phyloP scores from a whole-genome alignment of 2,888 invertebrate species.

The Bombylius discolor region DNA sequence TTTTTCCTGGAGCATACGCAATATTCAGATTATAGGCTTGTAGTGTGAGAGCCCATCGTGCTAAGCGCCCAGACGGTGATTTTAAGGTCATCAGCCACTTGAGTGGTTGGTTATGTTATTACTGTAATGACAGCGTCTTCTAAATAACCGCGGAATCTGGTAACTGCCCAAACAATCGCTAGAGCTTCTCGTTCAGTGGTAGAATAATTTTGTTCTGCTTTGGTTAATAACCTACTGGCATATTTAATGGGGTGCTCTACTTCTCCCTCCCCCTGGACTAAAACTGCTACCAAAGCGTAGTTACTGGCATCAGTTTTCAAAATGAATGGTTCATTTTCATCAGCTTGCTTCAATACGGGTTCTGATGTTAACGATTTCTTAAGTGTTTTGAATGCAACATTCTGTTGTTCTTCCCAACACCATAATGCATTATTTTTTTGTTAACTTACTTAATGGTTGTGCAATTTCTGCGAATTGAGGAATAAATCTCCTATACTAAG shows the following conservation, averaged over 20 bases:
- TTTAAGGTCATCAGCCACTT: conserved; percentile 34
- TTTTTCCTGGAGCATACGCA: conserved; percentile 27
- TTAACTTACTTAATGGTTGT: too few relatives aligned
- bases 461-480: too few relatives aligned
- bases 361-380: too few relatives aligned
- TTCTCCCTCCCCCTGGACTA: conserved; percentile 8
- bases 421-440: too few relatives aligned
- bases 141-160: conserved; percentile 32
- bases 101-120: conserved; percentile 36
- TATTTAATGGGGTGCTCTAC: conserved; percentile 19
- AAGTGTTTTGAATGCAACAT: too few relatives aligned
- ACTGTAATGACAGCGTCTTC: conserved; percentile 26
- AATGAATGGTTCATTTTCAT: conserved; percentile 8
- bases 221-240: conserved; percentile 18
- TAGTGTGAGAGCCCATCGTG: conserved; percentile 34
- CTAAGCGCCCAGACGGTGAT: conserved; percentile 31
- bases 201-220: conserved; percentile 28
- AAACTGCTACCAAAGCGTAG: too few relatives aligned
- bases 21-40: conserved; percentile 29
- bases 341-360: too few relatives aligned
- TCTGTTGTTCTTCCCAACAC: too few relatives aligned
- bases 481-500: too few relatives aligned
- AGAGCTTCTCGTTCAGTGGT: conserved; percentile 33
- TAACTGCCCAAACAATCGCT: conserved; percentile 21
- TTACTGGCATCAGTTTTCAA: background rate